Base-by-base conservation (phyloP, 1,140 invertebrate genomes). In the Pachypeltis micranthus region DNA sequence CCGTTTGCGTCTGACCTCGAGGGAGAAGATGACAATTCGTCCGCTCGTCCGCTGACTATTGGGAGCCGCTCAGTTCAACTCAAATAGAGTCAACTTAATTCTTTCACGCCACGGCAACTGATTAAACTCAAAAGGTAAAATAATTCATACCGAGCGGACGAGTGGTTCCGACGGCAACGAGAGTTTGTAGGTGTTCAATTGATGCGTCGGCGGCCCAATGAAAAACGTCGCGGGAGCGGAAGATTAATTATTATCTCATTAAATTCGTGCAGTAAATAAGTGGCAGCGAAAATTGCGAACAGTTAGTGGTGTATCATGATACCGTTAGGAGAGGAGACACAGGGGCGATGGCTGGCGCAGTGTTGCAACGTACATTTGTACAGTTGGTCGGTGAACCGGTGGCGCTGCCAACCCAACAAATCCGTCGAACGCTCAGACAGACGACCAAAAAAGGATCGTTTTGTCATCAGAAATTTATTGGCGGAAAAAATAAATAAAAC, bases 271-370 rank as follows among this genome's bases (percentile, higher is more conserved):
- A 51, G 4, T 10, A 51, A 51, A 51, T 16, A 51, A 51, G 12
- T 16, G 4, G 12, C 12, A 51, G 12, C 23, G 23, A 51, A 39
- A 51, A 4, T 51, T 51, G 47, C 7, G 47, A 51, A 51, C 21
- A 51, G 47, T 51, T 51, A 51, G 23, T 51, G 4, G 47, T 10
- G 47, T 16, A 51, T 51, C 23, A 21, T 51, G 47, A 51, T 51
- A 51, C 47, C 47, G 47, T 51, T 51, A 51, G 47, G 23, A 51
- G 12, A 21, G 10, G 7, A 21, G 4, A 51, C 21, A 51, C 23
- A 51, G 47, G 47, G 47, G 47, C 47, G 47, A 51, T 51, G 47
- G 47, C 47, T 51, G 47, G 19, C 4, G 47, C 47, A 51, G 47
- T 51, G 47, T 51, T 51, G 21, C 47, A 4, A 10, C 34, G 34